A percentile compares a stretch with the other conserved stretches of the same genome.
phyloP scores from a whole-genome alignment of 2,797 vertebrate species.

The Miichthys miiuy region DNA sequence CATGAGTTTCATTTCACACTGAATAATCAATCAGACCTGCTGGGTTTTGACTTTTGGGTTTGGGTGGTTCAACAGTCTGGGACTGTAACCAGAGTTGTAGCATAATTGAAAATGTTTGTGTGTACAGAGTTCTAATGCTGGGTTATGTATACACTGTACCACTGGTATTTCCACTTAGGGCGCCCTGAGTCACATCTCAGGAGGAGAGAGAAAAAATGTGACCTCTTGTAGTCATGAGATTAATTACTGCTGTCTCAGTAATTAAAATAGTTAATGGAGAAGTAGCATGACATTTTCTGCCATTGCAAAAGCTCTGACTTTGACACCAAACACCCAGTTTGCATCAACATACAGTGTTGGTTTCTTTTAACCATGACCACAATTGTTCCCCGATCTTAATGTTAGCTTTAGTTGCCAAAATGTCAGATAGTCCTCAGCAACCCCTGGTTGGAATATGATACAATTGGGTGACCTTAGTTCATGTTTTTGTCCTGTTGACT shows the following conservation, averaged over 20 bases:
- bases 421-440: too few relatives aligned
- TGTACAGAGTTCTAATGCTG: not conserved
- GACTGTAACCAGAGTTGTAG: not conserved
- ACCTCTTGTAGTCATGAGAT: not conserved
- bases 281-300: not conserved
- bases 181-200: not conserved
- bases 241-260: not conserved
- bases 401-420: not conserved
- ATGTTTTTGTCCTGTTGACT: not conserved
- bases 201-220: not conserved
- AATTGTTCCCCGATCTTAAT: not conserved
- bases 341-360: not conserved
- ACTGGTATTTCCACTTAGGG: not conserved
- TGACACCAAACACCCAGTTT: not conserved
- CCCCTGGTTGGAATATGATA: not conserved
- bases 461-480: not conserved
- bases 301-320: not conserved
- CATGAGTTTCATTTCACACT: conserved; percentile 59
- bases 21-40: conserved; percentile 50
- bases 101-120: not conserved
- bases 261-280: not conserved
- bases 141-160: not conserved
- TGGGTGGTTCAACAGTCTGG: not conserved
- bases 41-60: conserved; percentile 11
- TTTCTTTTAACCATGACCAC: not conserved